Conservation (phyloP, 2,797 vertebrate genomes). For the Aselliscus stoliczkanus region DNA sequence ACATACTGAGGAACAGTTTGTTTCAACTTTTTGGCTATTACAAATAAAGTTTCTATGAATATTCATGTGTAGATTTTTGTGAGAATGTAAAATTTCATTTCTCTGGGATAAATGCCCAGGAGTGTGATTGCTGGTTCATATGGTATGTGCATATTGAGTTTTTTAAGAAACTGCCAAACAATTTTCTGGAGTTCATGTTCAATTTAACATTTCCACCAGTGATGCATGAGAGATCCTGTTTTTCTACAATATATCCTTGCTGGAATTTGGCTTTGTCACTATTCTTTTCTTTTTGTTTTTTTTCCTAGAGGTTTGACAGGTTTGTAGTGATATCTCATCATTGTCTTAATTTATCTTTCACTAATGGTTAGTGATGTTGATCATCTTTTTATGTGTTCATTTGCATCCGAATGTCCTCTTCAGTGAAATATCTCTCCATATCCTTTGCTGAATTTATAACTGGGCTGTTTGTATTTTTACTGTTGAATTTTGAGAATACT, state of each 20-base stretch:
- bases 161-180: background rate
- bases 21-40: background rate
- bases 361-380: background rate
- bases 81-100: background rate
- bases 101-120: background rate
- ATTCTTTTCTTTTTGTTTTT: background rate
- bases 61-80: background rate
- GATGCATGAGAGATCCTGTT: background rate
- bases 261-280: background rate
- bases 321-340: background rate
- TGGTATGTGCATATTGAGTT: background rate
- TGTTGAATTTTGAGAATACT: background rate
- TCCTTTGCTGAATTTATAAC: background rate
- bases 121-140: background rate
- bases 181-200: background rate
- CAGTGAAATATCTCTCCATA: background rate
- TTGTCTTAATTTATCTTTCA: background rate
- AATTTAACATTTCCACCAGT: background rate
- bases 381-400: background rate
- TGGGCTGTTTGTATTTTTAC: background rate
- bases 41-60: background rate
- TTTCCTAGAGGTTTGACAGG: background rate
- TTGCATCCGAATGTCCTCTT: background rate
- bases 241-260: background rate
- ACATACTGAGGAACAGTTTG: background rate